Base-by-base conservation (phyloP, 2,797 vertebrate species). In the Cryptoprocta ferox region DNA sequence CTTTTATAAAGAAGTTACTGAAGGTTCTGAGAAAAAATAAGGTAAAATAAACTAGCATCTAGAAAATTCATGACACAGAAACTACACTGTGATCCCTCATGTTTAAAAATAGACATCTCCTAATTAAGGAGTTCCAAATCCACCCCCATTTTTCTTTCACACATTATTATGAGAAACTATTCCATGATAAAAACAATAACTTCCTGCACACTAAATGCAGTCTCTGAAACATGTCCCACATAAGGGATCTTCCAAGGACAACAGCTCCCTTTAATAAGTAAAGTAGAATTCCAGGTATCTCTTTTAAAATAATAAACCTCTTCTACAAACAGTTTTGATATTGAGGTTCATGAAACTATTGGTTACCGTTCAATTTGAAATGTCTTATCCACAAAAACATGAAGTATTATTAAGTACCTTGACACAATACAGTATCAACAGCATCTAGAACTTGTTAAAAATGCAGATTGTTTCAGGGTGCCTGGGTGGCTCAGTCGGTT, bases 381-480 rank as follows among this genome's bases (percentile, higher is more conserved):
- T 80, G 5, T 42, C 39, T 84, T 56, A 61, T 78, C 45, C 35
- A 88, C 15, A 85, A 94, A 88, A 92, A 87, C 32, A 70, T 73
- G 48, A 50, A 89, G 16, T 61, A 82, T 48, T 16, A 94, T 42
- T 82, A 71, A 93, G 5, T 68, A 82, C 11, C 71, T 81, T 89
- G 18, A 13, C 86, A 79, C 2, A 83, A 13, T 89, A 79, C 2
- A 83, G 28, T 87, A 81, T 80, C 5, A 37, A 42, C 28, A 87
- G 85, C 16, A 80, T 26, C 3, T 94, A 81, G 30, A 92, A 28
- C 16, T 92, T 94, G 32, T 50, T 89, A 87, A 92, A 93, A 91
- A 63, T 79, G 53, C 11, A 93, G 24, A 94, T 2, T 37, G 32
- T 71, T 84, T 88, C 39, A 91, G 48, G 48, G 48, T 48, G 48